A percentile compares a stretch with the other conserved stretches of the same genome.
These are phyloP conservation scores for Clarias magur DNA, from an alignment of 2,113 vertebrate species.

Conservation along the genomic window DNA sequence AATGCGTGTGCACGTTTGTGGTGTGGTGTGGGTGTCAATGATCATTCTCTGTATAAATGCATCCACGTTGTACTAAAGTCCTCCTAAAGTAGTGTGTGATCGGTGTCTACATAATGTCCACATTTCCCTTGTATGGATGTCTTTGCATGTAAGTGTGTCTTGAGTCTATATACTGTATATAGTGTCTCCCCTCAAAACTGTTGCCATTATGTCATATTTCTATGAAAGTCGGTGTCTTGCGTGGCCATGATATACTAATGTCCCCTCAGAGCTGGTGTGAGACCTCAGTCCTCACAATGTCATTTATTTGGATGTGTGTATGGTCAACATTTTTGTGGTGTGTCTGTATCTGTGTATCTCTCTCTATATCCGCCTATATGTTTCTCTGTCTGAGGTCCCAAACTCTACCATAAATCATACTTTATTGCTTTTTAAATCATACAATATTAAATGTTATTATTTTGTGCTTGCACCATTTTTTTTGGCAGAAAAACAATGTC, in stretches of 20 bases:
- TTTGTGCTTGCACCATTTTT: not conserved
- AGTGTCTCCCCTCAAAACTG: not conserved
- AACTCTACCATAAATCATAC: not conserved
- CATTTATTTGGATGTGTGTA: not conserved
- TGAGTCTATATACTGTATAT: not conserved
- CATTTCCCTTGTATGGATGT: not conserved
- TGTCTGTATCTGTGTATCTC: no score
- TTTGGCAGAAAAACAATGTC: no score
- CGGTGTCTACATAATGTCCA: not conserved
- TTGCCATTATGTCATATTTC: not conserved
- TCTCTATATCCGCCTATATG: not conserved
- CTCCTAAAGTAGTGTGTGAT: not conserved
- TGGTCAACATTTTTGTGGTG: not conserved
- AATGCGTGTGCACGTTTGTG: no score
- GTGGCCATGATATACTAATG: not conserved
- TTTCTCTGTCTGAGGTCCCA: not conserved
- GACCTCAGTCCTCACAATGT: not conserved
- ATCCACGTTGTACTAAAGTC: not conserved
- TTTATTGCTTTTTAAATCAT: not conserved
- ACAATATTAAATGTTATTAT: no score
- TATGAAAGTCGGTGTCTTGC: not conserved
- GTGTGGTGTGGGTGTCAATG: no score
- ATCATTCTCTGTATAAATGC: no score
- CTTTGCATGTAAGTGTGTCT: no score
- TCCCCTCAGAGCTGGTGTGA: not conserved